These are phyloP conservation scores for Mechanitis messenoides DNA, from an alignment of 2,888 invertebrate species.

Conservation along the genomic window DNA sequence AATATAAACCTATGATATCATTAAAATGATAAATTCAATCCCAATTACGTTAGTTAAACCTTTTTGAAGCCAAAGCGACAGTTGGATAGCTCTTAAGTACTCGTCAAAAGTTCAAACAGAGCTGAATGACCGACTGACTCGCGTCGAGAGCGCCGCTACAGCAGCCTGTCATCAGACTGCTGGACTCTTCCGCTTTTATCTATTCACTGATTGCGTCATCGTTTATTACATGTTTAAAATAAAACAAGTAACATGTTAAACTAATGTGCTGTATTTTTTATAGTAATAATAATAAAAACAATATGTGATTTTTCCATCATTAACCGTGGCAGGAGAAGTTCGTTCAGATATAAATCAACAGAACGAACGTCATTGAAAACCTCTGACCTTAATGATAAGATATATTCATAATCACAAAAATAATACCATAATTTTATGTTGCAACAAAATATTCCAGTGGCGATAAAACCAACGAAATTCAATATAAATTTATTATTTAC, in stretches of 20 bases:
- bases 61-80: slow-evolving; percentile 24
- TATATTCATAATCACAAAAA: slow-evolving; percentile 2
- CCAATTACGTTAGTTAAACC: slow-evolving; percentile 23
- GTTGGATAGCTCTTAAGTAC: slow-evolving; percentile 20
- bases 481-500: too few species aligned
- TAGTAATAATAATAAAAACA: background rate
- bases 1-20: background rate
- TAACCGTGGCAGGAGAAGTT: background rate
- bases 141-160: slow-evolving; percentile 15
- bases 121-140: slow-evolving; percentile 28
- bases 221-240: too few species aligned
- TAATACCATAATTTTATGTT: background rate
- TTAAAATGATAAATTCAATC: slow-evolving; percentile 6
- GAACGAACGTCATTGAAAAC: slow-evolving; percentile 6
- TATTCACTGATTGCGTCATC: slow-evolving; percentile 11
- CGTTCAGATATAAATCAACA: slow-evolving; percentile 5
- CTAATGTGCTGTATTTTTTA: too few species aligned
- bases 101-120: slow-evolving; percentile 25
- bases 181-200: slow-evolving; percentile 19
- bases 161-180: slow-evolving; percentile 19
- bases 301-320: background rate
- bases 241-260: too few species aligned
- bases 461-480: too few species aligned
- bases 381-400: slow-evolving; percentile 13
- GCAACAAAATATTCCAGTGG: background rate